Base-by-base conservation (phyloP, 2,797 vertebrate genomes). In the Cottoperca gobio region DNA sequence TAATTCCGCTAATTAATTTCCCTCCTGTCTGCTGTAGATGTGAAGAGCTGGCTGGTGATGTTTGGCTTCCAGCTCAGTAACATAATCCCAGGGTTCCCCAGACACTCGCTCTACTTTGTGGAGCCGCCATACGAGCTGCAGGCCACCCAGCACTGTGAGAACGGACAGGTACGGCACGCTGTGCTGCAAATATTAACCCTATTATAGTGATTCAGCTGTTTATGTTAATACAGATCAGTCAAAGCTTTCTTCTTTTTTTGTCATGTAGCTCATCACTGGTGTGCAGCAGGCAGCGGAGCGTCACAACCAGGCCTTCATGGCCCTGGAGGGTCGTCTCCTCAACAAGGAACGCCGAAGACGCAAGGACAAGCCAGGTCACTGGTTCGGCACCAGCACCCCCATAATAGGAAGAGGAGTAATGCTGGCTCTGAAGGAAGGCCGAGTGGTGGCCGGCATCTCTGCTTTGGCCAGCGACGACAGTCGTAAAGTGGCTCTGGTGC, bases 21-120 rank as follows among this genome's bases (percentile, higher is more conserved):
- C 72, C 23, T 74, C 68, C 75, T 58, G 40, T 87, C 70, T 83
- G 57, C 73, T 82, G 35, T 70, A 99, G 98, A 99, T 95, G 98
- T 99, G 92, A 99, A 99, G 93, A 99, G 97, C 92, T 99, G 98
- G 98, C 94, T 99, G 89, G 97, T 99, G 91, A 99, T 99, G 97
- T 99, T 99, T 91, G 98, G 98, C 88, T 99, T 99, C 94, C 98
- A 99, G 92, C 96, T 99, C 66, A 99, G 97, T 92, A 99, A 99
- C 94, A 99, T 99, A 83, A 99, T 99, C 90, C 97, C 98, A 21
- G 97, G 98, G 73, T 99, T 99, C 91, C 98, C 98, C 65, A 96
- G 97, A 90, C 97, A 98, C 91, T 96, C 96, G 73, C 95, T 98
- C 90, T 98, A 99, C 83, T 99, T 99, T 72, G 98, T 99, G 87